These are phyloP conservation scores for Chrysina gloriosa DNA, from an alignment of 2,888 invertebrate genomes.

Conservation along the genomic window DNA sequence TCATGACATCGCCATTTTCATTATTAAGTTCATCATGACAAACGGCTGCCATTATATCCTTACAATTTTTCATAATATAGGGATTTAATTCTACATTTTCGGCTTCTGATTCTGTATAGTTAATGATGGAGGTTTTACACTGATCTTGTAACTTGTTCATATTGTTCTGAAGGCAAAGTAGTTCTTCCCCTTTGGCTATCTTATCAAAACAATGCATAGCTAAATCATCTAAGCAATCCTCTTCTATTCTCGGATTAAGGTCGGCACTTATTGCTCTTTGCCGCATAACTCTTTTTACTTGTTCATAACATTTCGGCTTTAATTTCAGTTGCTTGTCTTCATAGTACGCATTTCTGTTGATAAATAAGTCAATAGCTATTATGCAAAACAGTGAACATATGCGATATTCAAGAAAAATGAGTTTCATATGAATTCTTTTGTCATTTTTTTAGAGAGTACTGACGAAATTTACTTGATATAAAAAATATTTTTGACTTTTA, in stretches of 20 bases:
- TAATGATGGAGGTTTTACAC: constrained; percentile 82
- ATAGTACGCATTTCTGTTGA: constrained; percentile 74
- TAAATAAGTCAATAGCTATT: too few species aligned
- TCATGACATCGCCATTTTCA: constrained; percentile 91
- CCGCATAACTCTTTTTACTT: constrained; percentile 92
- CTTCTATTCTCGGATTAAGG: constrained; percentile 94
- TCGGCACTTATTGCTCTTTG: constrained; percentile 93
- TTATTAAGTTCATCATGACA: constrained; percentile 78
- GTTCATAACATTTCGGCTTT: constrained; percentile 74
- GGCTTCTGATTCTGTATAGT: constrained; percentile 91
- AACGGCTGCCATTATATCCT: constrained; percentile 80
- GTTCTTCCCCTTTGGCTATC: constrained; percentile 90
- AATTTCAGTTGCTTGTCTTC: constrained; percentile 64
- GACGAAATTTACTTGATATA: too few species aligned
- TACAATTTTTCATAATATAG: constrained; percentile 85
- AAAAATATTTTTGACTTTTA: too few species aligned
- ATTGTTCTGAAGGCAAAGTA: constrained; percentile 90
- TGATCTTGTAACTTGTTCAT: constrained; percentile 74
- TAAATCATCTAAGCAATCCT: constrained; percentile 87
- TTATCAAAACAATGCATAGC: constrained; percentile 85
- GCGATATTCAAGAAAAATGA: too few species aligned
- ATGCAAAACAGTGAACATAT: too few species aligned
- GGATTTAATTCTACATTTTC: constrained; percentile 92
- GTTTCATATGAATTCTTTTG: too few species aligned
- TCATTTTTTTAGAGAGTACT: too few species aligned